Conservation (phyloP, 2,113 vertebrate species). For the Aphelocoma coerulescens region DNA sequence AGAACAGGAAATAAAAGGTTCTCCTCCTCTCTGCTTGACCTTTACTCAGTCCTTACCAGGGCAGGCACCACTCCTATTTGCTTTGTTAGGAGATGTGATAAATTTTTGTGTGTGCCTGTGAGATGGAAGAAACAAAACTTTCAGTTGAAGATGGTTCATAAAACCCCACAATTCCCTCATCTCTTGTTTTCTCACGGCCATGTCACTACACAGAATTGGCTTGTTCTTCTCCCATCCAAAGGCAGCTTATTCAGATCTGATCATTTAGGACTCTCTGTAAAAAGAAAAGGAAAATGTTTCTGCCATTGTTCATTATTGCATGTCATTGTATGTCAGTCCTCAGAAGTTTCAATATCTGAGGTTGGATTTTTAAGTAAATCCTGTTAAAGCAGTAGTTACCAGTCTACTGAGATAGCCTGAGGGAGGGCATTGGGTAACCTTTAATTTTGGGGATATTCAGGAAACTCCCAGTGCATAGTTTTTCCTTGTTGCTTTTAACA, state of each 20-base stretch:
- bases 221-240: background rate
- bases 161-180: background rate
- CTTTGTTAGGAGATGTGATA: background rate
- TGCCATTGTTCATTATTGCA: background rate
- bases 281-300: background rate
- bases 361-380: background rate
- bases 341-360: background rate
- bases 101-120: rapidly evolving
- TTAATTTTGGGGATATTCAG: background rate
- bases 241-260: background rate
- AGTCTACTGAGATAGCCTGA: background rate
- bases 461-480: background rate
- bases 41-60: background rate
- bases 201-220: background rate
- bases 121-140: background rate
- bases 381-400: background rate
- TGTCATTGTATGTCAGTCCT: background rate
- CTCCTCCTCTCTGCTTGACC: background rate
- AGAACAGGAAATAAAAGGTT: background rate
- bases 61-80: background rate
- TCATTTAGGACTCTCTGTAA: background rate
- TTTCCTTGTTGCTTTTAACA: background rate
- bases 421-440: background rate
- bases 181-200: background rate
- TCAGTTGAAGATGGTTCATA: background rate